A percentile compares a stretch with the other conserved stretches of the same genome.
phyloP scores from a whole-genome alignment of 2,113 vertebrate species.

The Anas platyrhynchos region DNA sequence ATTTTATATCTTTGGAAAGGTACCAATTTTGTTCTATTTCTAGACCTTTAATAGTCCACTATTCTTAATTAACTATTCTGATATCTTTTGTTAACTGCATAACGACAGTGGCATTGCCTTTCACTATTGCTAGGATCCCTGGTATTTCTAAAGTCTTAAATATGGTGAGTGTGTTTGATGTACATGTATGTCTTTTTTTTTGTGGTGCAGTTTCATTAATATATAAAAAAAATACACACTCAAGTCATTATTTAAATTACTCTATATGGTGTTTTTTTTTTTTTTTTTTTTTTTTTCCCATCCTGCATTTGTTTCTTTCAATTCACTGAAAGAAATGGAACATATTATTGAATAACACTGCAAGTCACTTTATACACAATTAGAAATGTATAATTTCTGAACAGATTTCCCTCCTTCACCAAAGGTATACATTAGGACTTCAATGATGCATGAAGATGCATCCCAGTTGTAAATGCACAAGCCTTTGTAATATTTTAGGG shows the following conservation, averaged over 20 bases:
- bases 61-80: slow-evolving; percentile 25
- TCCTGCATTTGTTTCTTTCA: neutral
- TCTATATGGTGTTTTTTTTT: neutral
- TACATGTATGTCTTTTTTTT: neutral
- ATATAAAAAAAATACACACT: neutral
- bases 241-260: neutral
- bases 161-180: neutral
- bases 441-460: slow-evolving; percentile 61
- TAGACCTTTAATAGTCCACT: neutral
- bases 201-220: neutral
- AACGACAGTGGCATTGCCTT: neutral
- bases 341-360: neutral
- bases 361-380: neutral
- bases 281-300: neutral
- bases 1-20: slow-evolving; percentile 25
- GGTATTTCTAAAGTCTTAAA: neutral
- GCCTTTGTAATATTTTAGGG: slow-evolving; percentile 64
- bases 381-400: slow-evolving; percentile 37
- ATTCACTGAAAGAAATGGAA: neutral
- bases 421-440: slow-evolving; percentile 60
- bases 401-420: slow-evolving; percentile 7
- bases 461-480: slow-evolving; percentile 59
- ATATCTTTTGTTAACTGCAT: neutral
- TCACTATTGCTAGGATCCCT: neutral
- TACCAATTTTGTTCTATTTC: neutral